Evolutionary conservation across 2,797 vertebrate genomes (phyloP), one percentile per base, ranked within the genome.

Genomic region (Sphaeramia orbicularis): DNA sequence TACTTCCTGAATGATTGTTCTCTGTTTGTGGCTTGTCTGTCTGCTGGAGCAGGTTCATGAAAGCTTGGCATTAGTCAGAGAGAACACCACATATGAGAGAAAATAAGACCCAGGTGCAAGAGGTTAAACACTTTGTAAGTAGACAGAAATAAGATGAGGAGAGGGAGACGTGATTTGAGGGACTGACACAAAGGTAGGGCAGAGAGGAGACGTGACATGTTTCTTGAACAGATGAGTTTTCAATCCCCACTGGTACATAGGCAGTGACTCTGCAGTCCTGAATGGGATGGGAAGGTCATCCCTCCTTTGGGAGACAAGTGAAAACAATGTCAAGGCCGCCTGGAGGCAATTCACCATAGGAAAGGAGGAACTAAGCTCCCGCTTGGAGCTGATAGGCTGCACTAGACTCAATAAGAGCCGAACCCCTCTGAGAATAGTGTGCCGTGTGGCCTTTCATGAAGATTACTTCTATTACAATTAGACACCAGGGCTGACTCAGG

Each of bases 231-330:
- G 71, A 74, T 16, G 59, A 47, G 71, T 81, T 82, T 73, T 84
- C 71, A 71, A 59, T 81, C 69, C 83, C 60, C 75, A 2, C 18
- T 0, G 57, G 74, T 32, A 45, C 35, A 2, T 14, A 35, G 48
- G 50, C 76, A 18, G 79, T 43, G 76, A 67, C 85, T 81, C 5
- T 68, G 61, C 65, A 45, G 45, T 61, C 66, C 67, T 76, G 70
- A 79, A 78, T 54, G 71, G 65, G 77, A 78, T 24, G 50, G 68
- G 84, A 84, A 88, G 85, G 86, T 86, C 80, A 71, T 68, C 67
- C 50, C 60, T 82, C 85, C 76, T 4, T 18, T 41, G 58, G 80
- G 81, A 84, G 80, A 68, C 63, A 14, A 68, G 65, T 47, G 45
- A 51, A 60, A 79, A 71, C 66, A 81, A 81, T 83, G 80, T 76